Base-by-base conservation (phyloP, 1,140 invertebrate species). In the Brachionus plicatilis region DNA sequence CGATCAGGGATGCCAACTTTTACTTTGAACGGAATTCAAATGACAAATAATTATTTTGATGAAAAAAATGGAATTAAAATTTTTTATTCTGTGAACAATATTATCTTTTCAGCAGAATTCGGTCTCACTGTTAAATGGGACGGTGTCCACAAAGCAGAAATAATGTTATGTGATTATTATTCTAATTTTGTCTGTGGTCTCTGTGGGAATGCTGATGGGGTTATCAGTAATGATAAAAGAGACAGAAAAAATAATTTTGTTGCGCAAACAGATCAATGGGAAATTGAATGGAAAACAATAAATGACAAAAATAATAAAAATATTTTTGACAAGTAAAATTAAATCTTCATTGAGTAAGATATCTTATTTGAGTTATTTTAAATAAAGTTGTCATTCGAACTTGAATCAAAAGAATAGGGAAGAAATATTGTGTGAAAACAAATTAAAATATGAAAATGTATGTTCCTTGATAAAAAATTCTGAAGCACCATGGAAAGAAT, bases 171-270 rank as follows among this genome's bases (percentile, higher is more conserved):
- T 29, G 79, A 82, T 43, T 27, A 20, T 45, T 82, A 82, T 47
- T 17, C 53, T 37, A 47, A 65, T 5, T 68, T 65, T 60, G 53
- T 82, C 9, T 82, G 79, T 68, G 79, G 79, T 45, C 33, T 82
- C 0, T 82, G 79, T 68, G 79, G 79, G 7, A 82, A 82, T 68
- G 79, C 53, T 27, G 79, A 82, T 68, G 79, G 79, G 2, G 14
- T 43, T 3, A 20, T 1, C 9, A 43, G 1, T 8, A 72, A 82
- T 68, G 79, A 82, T 47, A 65, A 65, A 7, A 56, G 29, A n/a
- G 53, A 82, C 17, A 24, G 79, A 60, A 12, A 37, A 65, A 68
- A 68, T 47, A 60, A 82, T 20, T 45, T 68, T 0, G 8, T 65
- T 12, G 37, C n/a, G 2, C 1, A 68, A 20, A 33, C n/a, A 20